Conservation (phyloP, 2,888 invertebrate species). For the Lacanobia wlatinum region DNA sequence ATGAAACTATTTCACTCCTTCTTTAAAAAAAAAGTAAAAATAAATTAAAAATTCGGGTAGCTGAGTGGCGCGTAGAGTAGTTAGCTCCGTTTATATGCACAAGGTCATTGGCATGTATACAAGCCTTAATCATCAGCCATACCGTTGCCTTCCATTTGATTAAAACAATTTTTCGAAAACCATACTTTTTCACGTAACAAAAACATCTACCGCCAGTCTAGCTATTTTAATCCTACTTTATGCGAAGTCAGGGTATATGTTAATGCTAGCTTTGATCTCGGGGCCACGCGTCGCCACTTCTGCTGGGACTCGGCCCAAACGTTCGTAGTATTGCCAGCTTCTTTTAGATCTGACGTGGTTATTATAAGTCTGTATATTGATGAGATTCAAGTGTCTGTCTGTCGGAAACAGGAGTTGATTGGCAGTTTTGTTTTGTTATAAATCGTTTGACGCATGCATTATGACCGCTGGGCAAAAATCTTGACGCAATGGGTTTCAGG, state of each 20-base stretch:
- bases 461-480: too few species aligned
- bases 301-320: slow-evolving; percentile 49
- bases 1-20: too few species aligned
- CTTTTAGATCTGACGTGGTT: slow-evolving; percentile 21
- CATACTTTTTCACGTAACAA: slow-evolving; percentile 25
- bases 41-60: too few species aligned
- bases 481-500: too few species aligned
- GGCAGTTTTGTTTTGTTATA: background rate
- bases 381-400: slow-evolving; percentile 8
- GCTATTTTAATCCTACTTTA: slow-evolving; percentile 64
- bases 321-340: slow-evolving; percentile 49
- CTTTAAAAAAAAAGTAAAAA: too few species aligned
- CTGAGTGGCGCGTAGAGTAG: too few species aligned
- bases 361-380: slow-evolving; percentile 32
- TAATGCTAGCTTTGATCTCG: slow-evolving; percentile 77
- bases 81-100: too few species aligned
- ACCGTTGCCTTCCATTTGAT: too few species aligned
- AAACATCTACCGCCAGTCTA: slow-evolving; percentile 34
- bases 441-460: background rate
- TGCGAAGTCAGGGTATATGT: slow-evolving; percentile 75
- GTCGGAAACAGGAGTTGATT: background rate
- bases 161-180: background rate
- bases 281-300: slow-evolving; percentile 69
- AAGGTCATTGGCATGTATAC: too few species aligned
- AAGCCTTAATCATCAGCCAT: too few species aligned